phyloP scores from a whole-genome alignment of 2,113 vertebrate genomes.

The Dolichotis patagonum region DNA sequence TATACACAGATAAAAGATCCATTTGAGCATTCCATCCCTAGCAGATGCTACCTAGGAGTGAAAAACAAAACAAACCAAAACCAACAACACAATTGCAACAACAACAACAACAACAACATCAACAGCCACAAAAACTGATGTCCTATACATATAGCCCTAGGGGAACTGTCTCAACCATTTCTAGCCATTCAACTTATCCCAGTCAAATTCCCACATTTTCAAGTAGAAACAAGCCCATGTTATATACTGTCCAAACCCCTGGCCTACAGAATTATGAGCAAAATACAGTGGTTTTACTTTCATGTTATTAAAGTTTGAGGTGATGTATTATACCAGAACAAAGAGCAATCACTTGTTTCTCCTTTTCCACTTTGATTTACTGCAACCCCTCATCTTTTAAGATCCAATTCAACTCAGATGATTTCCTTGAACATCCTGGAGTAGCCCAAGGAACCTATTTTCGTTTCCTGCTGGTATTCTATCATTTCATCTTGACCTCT shows the following conservation, averaged over 20 bases:
- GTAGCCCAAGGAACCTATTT: not conserved
- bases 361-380: not conserved
- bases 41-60: not conserved
- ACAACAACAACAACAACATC: too few species aligned
- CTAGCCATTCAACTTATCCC: not conserved
- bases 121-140: not conserved
- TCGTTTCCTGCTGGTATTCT: not conserved
- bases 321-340: not conserved
- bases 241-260: not conserved
- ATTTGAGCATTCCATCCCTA: not conserved
- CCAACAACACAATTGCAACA: not conserved
- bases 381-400: not conserved
- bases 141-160: not conserved
- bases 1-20: not conserved
- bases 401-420: not conserved
- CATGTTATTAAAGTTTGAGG: not conserved
- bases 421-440: not conserved
- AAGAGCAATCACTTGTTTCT: not conserved
- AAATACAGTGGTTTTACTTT: constrained; percentile 7
- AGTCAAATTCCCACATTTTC: not conserved
- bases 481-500: not conserved
- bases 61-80: too few species aligned
- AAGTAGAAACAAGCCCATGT: not conserved
- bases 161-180: not conserved
- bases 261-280: not conserved